Evolutionary conservation across 2,888 invertebrate species (phyloP).

Genomic region (Punctoribates punctum): DNA sequence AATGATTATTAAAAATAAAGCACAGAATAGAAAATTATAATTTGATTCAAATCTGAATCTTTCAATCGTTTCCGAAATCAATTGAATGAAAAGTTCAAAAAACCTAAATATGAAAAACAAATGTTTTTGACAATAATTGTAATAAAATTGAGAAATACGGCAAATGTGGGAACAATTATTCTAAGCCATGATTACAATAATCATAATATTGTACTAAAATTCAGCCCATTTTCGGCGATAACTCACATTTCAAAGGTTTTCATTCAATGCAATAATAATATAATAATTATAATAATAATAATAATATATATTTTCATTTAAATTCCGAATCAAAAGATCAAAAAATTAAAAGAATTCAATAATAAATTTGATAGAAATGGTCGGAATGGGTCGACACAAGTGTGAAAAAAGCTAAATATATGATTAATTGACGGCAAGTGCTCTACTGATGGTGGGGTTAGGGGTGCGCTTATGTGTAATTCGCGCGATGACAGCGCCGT

Average conservation of each 20-base stretch:
- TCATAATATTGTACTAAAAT: too few relatives aligned
- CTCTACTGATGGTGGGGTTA: background rate
- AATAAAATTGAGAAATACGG: background rate
- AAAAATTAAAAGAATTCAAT: too few relatives aligned
- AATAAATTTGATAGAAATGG: background rate
- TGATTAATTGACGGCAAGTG: background rate
- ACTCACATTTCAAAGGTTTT: too few relatives aligned
- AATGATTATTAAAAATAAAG: slow-evolving; percentile 27
- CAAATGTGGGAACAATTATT: background rate
- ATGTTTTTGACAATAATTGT: background rate
- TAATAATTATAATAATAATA: too few relatives aligned
- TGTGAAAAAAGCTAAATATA: slow-evolving; percentile 21
- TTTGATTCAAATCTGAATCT: slow-evolving; percentile 1
- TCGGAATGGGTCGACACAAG: background rate
- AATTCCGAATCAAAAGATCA: too few relatives aligned
- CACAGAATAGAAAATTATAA: slow-evolving; percentile 20
- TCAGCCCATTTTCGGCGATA: too few relatives aligned
- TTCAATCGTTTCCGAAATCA: background rate
- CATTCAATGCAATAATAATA: too few relatives aligned
- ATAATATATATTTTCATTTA: too few relatives aligned
- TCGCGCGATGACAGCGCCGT: slow-evolving; percentile 35
- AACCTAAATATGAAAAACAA: background rate
- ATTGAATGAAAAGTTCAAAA: background rate
- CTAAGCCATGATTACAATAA: too few relatives aligned
- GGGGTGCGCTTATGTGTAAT: background rate